Conservation (phyloP, 1,140 invertebrate species). For the Vollenhovia emeryi region DNA sequence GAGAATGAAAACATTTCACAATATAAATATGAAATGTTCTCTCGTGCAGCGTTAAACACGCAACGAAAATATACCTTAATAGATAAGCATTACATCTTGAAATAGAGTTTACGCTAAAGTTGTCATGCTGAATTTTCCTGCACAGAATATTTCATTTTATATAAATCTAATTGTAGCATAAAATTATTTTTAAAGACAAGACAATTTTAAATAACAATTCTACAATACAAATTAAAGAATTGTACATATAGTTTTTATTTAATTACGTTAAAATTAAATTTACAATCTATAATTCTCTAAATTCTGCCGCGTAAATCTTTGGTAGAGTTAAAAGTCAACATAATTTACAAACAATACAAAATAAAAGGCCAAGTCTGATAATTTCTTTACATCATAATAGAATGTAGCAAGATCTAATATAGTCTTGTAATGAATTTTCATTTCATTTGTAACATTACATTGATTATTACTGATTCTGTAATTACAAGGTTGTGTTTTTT, state of each 20-base stretch:
- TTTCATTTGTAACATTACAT: slow-evolving; percentile 18
- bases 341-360: neutral
- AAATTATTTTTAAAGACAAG: neutral
- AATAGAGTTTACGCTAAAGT: slow-evolving; percentile 55
- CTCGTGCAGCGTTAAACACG: neutral
- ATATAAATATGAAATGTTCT: neutral
- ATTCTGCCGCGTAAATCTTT: neutral
- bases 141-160: slow-evolving; percentile 3
- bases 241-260: neutral
- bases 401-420: slow-evolving; percentile 9
- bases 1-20: neutral
- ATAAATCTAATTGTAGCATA: neutral
- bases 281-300: neutral
- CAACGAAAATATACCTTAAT: slow-evolving; percentile 28
- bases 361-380: slow-evolving; percentile 8
- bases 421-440: neutral
- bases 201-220: neutral
- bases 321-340: neutral
- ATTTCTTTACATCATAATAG: slow-evolving; percentile 15
- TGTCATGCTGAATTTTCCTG: slow-evolving; percentile 40
- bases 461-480: neutral
- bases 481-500: slow-evolving; percentile 31
- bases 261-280: neutral
- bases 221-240: neutral
- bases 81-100: slow-evolving; percentile 44